Evolutionary conservation across 2,888 invertebrate genomes (phyloP).

Genomic region (Pherbina coryleti): DNA sequence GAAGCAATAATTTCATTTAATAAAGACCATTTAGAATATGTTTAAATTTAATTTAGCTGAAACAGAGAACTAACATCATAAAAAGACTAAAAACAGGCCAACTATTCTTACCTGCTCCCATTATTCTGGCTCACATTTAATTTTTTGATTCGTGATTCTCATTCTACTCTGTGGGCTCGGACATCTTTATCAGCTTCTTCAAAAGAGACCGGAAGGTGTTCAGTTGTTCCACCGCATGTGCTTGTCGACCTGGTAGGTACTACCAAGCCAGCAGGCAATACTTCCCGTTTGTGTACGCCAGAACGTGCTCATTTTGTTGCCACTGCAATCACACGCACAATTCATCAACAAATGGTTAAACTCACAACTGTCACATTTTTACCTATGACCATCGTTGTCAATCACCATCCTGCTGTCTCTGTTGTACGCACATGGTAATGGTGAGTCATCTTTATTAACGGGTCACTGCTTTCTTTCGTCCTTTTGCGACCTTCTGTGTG

Average conservation of each 20-base stretch:
- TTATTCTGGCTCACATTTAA: no score
- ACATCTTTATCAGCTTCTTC: conserved; percentile 1
- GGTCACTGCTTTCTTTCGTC: conserved; percentile 1
- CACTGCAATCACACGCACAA: conserved; percentile 33
- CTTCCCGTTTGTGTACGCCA: conserved; percentile 25
- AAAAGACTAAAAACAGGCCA: no score
- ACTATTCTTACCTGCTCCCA: no score
- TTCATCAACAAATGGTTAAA: conserved; percentile 12
- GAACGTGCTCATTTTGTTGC: conserved; percentile 38
- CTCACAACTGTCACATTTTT: conserved; percentile 13
- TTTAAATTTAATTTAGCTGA: no score
- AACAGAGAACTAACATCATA: no score
- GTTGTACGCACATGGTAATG: neutral
- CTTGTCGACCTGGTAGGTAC: neutral
- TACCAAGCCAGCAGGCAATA: conserved; percentile 8
- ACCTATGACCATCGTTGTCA: neutral
- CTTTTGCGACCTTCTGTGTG: neutral
- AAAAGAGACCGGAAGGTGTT: conserved; percentile 20
- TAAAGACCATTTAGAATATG: no score
- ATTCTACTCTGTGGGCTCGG: neutral
- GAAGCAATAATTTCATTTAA: no score
- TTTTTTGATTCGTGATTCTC: no score
- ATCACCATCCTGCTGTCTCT: neutral
- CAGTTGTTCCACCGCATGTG: conserved; percentile 12
- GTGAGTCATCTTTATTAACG: conserved; percentile 7